These are phyloP conservation scores for Amiota minor DNA, from an alignment of 2,888 invertebrate genomes.

Conservation along the genomic window DNA sequence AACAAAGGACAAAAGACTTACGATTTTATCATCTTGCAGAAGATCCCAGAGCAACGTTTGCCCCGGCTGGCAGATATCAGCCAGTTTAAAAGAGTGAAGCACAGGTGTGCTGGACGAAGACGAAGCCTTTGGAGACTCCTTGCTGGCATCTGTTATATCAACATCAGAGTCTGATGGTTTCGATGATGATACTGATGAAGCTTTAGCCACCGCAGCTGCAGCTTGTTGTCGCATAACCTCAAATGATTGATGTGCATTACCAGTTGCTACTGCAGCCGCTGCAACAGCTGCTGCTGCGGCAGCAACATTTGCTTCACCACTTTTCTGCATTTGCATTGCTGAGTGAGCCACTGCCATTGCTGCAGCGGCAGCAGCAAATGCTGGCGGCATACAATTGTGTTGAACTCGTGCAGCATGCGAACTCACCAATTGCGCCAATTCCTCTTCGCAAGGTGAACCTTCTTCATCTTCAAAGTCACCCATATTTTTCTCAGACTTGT, in stretches of 20 bases:
- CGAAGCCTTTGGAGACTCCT: slow-evolving; percentile 50
- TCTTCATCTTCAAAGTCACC: slow-evolving; percentile 95
- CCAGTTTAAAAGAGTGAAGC: slow-evolving; percentile 70
- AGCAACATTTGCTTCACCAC: slow-evolving; percentile 60
- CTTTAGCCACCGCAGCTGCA: slow-evolving; percentile 54
- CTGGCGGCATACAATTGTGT: slow-evolving; percentile 68
- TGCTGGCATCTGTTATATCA: slow-evolving; percentile 55
- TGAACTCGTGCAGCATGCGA: slow-evolving; percentile 70
- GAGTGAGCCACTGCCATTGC: slow-evolving; percentile 69
- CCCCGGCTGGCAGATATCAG: slow-evolving; percentile 90
- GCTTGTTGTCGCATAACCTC: slow-evolving; percentile 58
- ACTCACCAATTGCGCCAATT: slow-evolving; percentile 83
- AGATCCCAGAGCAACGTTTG: slow-evolving; percentile 95
- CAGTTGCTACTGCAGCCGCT: slow-evolving; percentile 64
- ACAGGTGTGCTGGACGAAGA: slow-evolving; percentile 37
- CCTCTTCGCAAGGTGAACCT: slow-evolving; percentile 91
- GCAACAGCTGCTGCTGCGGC: slow-evolving; percentile 65
- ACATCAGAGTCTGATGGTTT: slow-evolving; percentile 61
- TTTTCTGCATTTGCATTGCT: slow-evolving; percentile 67
- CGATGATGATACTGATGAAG: slow-evolving; percentile 52
- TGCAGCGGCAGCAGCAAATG: slow-evolving; percentile 68
- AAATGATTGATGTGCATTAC: slow-evolving; percentile 62
- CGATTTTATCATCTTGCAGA: slow-evolving; percentile 91
- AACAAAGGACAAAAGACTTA: slow-evolving; percentile 72
- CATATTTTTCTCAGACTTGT: slow-evolving; percentile 94